phyloP scores from a whole-genome alignment of 2,888 invertebrate species.

The Nyleta sp. region DNA sequence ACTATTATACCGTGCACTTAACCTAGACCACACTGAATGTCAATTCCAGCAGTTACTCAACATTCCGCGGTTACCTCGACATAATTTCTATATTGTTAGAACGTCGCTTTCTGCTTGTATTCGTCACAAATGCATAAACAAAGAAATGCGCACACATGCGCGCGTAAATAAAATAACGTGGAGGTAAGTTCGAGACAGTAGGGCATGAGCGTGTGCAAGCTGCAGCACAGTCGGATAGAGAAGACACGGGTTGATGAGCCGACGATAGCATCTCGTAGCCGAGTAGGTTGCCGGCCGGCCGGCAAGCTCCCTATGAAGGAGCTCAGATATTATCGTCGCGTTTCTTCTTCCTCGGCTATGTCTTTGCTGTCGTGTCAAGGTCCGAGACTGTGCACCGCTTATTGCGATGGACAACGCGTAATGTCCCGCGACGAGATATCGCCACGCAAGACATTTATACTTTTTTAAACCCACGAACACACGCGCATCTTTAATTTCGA shows the following conservation, averaged over 20 bases:
- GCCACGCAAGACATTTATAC: constrained; percentile 46
- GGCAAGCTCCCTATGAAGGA: constrained; percentile 71
- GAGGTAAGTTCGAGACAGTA: constrained; percentile 52
- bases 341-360: constrained; percentile 70
- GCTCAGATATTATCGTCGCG: constrained; percentile 71
- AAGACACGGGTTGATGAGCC: constrained; percentile 72
- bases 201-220: constrained; percentile 67
- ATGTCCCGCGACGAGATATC: constrained; percentile 64
- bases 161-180: constrained; percentile 34
- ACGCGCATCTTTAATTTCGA: constrained; percentile 12
- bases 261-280: constrained; percentile 72
- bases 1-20: too few species aligned
- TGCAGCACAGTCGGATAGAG: constrained; percentile 66
- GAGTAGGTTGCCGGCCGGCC: constrained; percentile 66
- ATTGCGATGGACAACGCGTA: constrained; percentile 68
- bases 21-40: constrained; percentile 18
- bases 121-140: constrained; percentile 37
- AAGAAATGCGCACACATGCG: constrained; percentile 23
- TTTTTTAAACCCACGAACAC: constrained; percentile 25
- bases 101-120: constrained; percentile 19
- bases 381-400: constrained; percentile 65
- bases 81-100: constrained; percentile 29
- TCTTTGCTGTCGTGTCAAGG: constrained; percentile 72
- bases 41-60: constrained; percentile 9
- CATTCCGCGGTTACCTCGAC: constrained; percentile 20